Evolutionary conservation across 35 echinoderm and acorn worm species (phyloP).

Genomic region (Ophiothrix spiculata): DNA sequence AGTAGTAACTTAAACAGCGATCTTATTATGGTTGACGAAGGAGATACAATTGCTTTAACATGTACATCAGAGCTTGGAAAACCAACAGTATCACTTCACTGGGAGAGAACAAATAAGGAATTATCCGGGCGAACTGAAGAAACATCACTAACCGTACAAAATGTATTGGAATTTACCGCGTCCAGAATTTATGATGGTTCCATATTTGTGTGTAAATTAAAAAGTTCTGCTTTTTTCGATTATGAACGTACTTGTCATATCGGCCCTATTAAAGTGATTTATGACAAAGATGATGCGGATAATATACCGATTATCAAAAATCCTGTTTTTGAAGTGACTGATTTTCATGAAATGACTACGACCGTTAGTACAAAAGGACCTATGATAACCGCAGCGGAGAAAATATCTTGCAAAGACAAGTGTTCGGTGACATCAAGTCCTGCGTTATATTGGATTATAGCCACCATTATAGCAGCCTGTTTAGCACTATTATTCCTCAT

Average conservation of each 20-base stretch:
- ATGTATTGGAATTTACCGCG: neutral
- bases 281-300: neutral
- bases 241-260: neutral
- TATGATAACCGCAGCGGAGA: neutral
- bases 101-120: neutral
- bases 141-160: neutral
- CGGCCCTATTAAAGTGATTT: neutral
- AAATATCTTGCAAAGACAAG: neutral
- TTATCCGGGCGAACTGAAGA: neutral
- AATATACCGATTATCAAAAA: neutral
- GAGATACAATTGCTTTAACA: neutral
- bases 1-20: neutral
- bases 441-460: neutral
- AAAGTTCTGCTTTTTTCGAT: neutral
- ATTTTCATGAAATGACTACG: neutral
- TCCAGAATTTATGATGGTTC: neutral
- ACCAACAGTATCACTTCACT: neutral
- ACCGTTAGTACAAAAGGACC: neutral
- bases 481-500: neutral
- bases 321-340: neutral
- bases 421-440: neutral
- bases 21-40: neutral
- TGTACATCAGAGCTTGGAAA: neutral
- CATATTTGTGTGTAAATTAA: neutral
- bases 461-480: neutral